phyloP scores from a whole-genome alignment of 23 tunicate species.

The Clavelina lepadiformis region DNA sequence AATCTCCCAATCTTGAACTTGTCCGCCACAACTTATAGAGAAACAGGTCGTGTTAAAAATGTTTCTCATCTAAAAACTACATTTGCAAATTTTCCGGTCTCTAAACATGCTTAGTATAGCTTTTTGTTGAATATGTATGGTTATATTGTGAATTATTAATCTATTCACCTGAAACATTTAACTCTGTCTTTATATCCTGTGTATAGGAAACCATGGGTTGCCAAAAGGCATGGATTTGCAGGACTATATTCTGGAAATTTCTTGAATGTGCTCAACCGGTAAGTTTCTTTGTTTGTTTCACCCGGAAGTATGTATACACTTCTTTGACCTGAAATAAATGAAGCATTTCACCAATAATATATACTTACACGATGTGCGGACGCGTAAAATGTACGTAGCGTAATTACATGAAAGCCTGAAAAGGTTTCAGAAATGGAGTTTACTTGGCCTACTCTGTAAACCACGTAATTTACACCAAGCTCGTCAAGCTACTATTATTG shows the following conservation, averaged over 20 bases:
- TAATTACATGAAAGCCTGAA: too few relatives aligned
- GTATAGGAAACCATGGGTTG: slow-evolving; percentile 32
- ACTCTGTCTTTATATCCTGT: slow-evolving; percentile 51
- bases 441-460: too few relatives aligned
- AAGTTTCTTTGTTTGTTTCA: slow-evolving; percentile 19
- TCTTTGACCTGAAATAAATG: slow-evolving; percentile 18
- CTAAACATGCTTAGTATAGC: not conserved
- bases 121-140: not conserved
- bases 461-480: too few relatives aligned
- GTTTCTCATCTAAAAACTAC: not conserved
- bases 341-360: not conserved
- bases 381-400: too few relatives aligned
- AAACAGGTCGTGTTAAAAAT: not conserved
- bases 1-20: slow-evolving; percentile 1
- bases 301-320: slow-evolving; percentile 32
- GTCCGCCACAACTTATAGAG: slow-evolving; percentile 13
- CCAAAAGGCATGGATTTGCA: not conserved
- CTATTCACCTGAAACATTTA: slow-evolving; percentile 35
- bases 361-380: too few relatives aligned
- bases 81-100: not conserved
- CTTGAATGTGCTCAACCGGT: slow-evolving; percentile 24
- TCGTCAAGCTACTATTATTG: too few relatives aligned
- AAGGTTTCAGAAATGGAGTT: too few relatives aligned
- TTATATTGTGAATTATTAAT: too few relatives aligned
- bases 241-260: slow-evolving; percentile 16